Base-by-base conservation (phyloP, 2,888 invertebrate genomes). In the Erannis defoliaria region DNA sequence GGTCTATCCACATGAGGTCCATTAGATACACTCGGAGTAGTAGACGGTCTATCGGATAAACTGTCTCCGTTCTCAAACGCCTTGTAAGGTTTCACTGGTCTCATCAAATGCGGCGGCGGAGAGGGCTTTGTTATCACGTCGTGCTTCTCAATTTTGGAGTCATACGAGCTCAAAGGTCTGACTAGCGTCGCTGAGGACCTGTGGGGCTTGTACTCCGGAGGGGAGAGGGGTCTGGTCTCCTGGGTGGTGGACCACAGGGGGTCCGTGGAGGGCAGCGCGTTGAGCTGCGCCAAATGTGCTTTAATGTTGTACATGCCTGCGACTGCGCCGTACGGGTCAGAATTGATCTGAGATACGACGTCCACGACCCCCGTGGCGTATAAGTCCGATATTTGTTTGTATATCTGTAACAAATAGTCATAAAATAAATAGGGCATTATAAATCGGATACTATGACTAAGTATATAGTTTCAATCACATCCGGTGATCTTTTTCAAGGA, bases 221-320 rank as follows among this genome's bases (percentile, higher is more conserved):
- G 90, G 6, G 86, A 76, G 0, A 64, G 62, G 0, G 90, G 87
- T 2, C 82, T 68, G 0, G 76, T 72, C 31, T 89, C 89, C 21
- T 76, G 80, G 1, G 73, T 55, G 50, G 68, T 81, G 1, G 86
- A 78, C 91, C 91, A 90, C 10, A 90, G 82, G 19, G 88, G 73
- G 37, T 89, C 88, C 0, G 74, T 63, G 31, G 81, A 81, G 0
- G 86, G 72, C 5, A 80, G 76, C 0, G 78, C 66, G 43, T 82
- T 77, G 53, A 88, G 74, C 61, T 88, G 90, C 16, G 78, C 81
- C 6, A 85, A 70, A 61, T 91, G 93, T 4, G 80, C 84, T 68
- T 94, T 86, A 59, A 95, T 94, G 81, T 95, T 95, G 82, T 93
- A 95, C 75, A 95, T 94, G 53, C 95, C 95, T 2, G 94, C 95